phyloP scores from a whole-genome alignment of 2,113 vertebrate species.

The Propithecus coquereli region DNA sequence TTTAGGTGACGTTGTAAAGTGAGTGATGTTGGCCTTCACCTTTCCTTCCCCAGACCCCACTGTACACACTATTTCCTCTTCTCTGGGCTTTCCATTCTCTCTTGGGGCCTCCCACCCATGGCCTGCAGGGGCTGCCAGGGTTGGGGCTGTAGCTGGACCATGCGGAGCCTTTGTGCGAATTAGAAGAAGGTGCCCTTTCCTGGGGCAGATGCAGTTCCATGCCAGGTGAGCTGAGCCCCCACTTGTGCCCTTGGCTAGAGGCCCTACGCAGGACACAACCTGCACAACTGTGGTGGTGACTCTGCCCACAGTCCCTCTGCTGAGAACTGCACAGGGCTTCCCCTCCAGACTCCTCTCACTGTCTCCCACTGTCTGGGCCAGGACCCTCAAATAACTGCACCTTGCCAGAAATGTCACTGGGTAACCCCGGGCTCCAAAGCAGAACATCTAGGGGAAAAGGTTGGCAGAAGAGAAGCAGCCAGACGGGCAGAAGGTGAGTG shows the following conservation, averaged over 20 bases:
- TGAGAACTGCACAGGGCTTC: fast-evolving
- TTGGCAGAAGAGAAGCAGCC: background rate
- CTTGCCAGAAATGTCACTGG: background rate
- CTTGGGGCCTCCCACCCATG: background rate
- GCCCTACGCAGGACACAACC: background rate
- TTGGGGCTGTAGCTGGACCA: background rate
- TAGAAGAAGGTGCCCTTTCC: background rate
- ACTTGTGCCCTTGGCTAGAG: background rate
- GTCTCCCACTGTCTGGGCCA: background rate
- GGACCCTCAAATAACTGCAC: background rate
- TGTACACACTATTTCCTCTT: background rate
- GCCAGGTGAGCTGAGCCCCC: background rate
- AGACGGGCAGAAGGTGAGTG: background rate
- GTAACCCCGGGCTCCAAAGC: background rate
- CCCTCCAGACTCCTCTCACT: background rate
- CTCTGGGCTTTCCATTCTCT: background rate
- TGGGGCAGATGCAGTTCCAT: background rate
- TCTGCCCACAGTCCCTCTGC: background rate
- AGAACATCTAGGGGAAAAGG: background rate
- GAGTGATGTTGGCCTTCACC: background rate
- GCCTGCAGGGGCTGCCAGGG: background rate
- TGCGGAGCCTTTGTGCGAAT: background rate
- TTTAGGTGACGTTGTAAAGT: background rate
- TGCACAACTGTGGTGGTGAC: background rate
- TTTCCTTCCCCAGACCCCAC: background rate